These are phyloP conservation scores for Macropus fuliginosus DNA, from an alignment of 2,797 vertebrate species.

Conservation along the genomic window DNA sequence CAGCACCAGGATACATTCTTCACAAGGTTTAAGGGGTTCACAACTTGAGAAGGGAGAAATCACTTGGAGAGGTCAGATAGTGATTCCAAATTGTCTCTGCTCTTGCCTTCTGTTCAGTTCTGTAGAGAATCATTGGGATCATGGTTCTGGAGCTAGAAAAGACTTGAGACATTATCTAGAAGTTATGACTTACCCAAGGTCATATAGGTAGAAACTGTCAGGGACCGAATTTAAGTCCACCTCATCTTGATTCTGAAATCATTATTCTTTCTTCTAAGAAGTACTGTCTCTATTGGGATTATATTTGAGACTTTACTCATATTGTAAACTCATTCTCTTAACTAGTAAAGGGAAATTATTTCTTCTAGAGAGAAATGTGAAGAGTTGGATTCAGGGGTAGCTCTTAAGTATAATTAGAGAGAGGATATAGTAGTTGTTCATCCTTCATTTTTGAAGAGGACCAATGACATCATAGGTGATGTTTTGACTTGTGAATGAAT, in stretches of 20 bases:
- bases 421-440: not conserved
- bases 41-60: not conserved
- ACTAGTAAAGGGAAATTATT: not conserved
- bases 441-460: not conserved
- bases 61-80: not conserved
- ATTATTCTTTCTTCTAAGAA: not conserved
- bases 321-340: not conserved
- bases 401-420: not conserved
- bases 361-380: not conserved
- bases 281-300: not conserved
- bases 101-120: not conserved
- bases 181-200: not conserved
- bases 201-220: not conserved
- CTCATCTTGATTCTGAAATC: not conserved
- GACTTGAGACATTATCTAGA: not conserved
- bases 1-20: not conserved
- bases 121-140: not conserved
- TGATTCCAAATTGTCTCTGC: not conserved
- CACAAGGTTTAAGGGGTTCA: not conserved
- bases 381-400: not conserved
- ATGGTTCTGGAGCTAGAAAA: not conserved
- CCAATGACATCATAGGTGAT: too few species aligned
- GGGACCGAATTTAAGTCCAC: not conserved
- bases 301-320: not conserved
- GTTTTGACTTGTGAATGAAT: too few species aligned